Percentiles rank a stretch among this genome's conserved stretches.
Evolutionary conservation across 1,140 invertebrate genomes (phyloP).

Genomic region (Bombus sylvicola): DNA sequence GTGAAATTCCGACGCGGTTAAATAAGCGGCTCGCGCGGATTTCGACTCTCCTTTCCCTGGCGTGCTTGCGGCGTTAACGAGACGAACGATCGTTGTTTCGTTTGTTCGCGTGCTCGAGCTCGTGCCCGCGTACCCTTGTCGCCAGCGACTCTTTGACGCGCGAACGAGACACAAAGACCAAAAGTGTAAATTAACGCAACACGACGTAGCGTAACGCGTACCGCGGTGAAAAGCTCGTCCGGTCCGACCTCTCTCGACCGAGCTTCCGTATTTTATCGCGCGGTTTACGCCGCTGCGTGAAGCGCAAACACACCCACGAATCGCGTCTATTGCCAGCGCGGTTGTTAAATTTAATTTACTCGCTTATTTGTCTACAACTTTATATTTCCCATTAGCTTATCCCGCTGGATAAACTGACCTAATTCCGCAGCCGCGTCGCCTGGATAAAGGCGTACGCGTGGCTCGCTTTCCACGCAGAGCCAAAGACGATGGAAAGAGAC

Average conservation of each 20-base stretch:
- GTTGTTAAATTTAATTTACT: conserved; percentile 79
- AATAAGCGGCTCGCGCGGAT: conserved; percentile 23
- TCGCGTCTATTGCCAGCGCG: conserved; percentile 74
- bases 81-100: conserved; percentile 30
- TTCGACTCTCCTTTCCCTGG: conserved; percentile 7
- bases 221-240: conserved; percentile 42
- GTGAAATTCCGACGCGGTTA: neutral
- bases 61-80: conserved; percentile 29
- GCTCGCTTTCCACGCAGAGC: no score
- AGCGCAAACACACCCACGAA: conserved; percentile 78
- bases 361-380: conserved; percentile 74
- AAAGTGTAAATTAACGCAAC: conserved; percentile 67
- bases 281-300: conserved; percentile 69
- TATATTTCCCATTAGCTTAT: conserved; percentile 81
- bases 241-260: conserved; percentile 19
- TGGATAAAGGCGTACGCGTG: no score
- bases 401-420: neutral
- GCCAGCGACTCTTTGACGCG: conserved; percentile 29
- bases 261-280: conserved; percentile 75
- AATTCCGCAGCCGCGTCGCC: no score
- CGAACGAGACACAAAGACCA: conserved; percentile 57
- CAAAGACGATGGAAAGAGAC: no score
- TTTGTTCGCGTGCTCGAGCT: neutral
- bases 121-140: neutral
- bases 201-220: conserved; percentile 40